phyloP scores from a whole-genome alignment of 2,888 invertebrate genomes.

The Buathra laborator region DNA sequence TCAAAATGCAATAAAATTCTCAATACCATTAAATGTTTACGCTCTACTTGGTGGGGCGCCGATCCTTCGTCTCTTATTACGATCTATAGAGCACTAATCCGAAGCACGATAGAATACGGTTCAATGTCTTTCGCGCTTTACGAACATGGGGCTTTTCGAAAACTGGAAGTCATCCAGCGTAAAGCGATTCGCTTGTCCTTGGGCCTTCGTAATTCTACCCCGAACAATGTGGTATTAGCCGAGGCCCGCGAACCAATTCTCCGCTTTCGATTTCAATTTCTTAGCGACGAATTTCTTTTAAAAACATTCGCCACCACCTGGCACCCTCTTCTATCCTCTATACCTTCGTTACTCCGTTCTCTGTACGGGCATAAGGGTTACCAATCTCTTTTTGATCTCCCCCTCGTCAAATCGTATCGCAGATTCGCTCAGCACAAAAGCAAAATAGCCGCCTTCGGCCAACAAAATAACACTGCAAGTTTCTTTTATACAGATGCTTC shows the following conservation, averaged over 20 bases:
- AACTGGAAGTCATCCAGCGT: slow-evolving; percentile 27
- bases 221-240: slow-evolving; percentile 37
- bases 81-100: slow-evolving; percentile 45
- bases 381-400: neutral
- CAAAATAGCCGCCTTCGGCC: neutral
- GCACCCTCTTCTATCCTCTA: neutral
- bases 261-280: neutral
- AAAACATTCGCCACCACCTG: neutral
- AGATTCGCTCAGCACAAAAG: neutral
- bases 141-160: neutral
- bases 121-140: neutral
- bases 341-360: neutral
- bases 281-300: neutral
- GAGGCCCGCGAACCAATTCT: slow-evolving; percentile 18
- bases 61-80: slow-evolving; percentile 40
- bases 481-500: neutral
- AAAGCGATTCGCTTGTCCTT: slow-evolving; percentile 38
- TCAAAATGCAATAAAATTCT: slow-evolving; percentile 22
- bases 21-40: slow-evolving; percentile 38
- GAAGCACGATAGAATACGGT: slow-evolving; percentile 53
- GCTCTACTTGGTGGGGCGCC: slow-evolving; percentile 41
- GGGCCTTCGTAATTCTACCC: slow-evolving; percentile 47
- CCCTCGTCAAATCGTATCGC: neutral
- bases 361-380: neutral
- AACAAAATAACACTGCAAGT: neutral